phyloP scores from a whole-genome alignment of 2,797 vertebrate species.

The Apogon hyalosoma region DNA sequence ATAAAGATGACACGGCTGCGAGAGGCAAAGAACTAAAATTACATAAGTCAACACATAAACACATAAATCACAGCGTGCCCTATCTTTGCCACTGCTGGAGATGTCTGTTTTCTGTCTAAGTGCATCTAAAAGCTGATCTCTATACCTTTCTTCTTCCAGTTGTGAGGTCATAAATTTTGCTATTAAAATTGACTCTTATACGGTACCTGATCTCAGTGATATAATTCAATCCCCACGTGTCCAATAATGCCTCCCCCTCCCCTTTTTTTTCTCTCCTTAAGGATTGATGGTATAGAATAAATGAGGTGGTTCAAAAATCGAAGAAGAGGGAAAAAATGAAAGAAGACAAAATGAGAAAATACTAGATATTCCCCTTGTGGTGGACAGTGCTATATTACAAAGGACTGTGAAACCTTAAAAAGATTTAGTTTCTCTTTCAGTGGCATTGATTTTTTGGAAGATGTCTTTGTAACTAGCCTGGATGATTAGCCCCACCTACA shows the following conservation, averaged over 20 bases:
- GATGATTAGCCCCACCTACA: conserved; percentile 64
- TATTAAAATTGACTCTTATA: conserved; percentile 61
- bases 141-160: conserved; percentile 57
- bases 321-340: conserved; percentile 41
- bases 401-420: conserved; percentile 43
- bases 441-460: conserved; percentile 77
- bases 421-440: conserved; percentile 72
- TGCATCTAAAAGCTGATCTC: conserved; percentile 33
- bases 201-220: conserved; percentile 48
- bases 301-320: conserved; percentile 65
- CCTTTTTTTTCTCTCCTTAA: conserved; percentile 41
- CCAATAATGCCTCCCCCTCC: conserved; percentile 44
- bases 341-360: conserved; percentile 57
- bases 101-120: conserved; percentile 48
- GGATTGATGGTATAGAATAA: conserved; percentile 63
- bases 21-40: conserved; percentile 26
- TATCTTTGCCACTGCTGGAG: conserved; percentile 43
- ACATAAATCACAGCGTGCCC: conserved; percentile 56
- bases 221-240: conserved; percentile 52
- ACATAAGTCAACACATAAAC: conserved; percentile 49
- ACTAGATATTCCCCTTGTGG: conserved; percentile 42
- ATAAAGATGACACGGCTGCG: conserved; percentile 11
- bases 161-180: conserved; percentile 48
- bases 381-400: conserved; percentile 47
- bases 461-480: conserved; percentile 74